Evolutionary conservation across 2,797 vertebrate genomes (phyloP).

Genomic region (Taeniopygia guttata): DNA sequence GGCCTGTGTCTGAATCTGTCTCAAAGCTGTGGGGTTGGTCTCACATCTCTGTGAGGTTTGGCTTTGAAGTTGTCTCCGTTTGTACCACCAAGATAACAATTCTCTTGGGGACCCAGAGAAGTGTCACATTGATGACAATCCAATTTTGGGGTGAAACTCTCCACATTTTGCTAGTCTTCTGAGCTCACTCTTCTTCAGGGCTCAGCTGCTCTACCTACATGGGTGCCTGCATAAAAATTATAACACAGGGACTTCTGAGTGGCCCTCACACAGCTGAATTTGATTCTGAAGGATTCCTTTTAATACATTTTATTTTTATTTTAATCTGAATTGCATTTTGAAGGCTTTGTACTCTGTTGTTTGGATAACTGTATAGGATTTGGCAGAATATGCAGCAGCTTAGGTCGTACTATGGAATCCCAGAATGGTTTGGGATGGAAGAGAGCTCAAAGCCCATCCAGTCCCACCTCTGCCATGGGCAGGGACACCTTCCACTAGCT

Average conservation of each 20-base stretch:
- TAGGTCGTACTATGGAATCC: not conserved
- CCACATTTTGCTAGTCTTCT: not conserved
- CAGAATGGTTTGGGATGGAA: not conserved
- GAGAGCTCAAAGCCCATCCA: not conserved
- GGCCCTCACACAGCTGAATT: not conserved
- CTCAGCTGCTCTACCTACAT: not conserved
- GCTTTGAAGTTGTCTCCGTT: not conserved
- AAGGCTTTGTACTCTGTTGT: not conserved
- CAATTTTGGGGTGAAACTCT: not conserved
- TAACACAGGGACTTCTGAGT: not conserved
- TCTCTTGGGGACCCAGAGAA: not conserved
- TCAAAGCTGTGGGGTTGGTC: not conserved
- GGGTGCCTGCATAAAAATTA: not conserved
- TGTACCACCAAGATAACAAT: not conserved
- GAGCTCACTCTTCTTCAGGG: not conserved
- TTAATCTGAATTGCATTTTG: not conserved
- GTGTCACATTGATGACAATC: accelerated
- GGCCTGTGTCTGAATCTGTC: not conserved
- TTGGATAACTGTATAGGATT: not conserved
- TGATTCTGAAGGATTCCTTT: not conserved
- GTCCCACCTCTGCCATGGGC: accelerated
- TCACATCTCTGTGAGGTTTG: not conserved
- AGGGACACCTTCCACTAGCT: accelerated
- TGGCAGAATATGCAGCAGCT: not conserved
- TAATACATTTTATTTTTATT: not conserved